These are phyloP conservation scores for Rhamphomyia laevipes DNA, from an alignment of 2,888 invertebrate genomes.

Conservation along the genomic window DNA sequence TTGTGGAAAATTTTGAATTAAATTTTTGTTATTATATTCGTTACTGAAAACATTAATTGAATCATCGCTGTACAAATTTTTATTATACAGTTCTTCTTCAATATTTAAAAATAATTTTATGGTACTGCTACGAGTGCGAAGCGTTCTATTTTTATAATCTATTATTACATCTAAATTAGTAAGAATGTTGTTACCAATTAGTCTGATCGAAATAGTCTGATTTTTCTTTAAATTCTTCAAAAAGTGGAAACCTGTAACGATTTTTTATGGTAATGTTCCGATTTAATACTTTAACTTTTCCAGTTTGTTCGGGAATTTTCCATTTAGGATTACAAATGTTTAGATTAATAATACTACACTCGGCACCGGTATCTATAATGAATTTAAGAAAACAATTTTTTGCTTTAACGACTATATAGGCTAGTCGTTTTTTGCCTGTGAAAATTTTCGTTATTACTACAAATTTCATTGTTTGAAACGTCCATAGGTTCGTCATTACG, in stretches of 20 bases:
- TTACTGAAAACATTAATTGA: not conserved
- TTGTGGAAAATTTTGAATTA: not conserved
- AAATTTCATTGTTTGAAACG: not conserved
- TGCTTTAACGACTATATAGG: slow-evolving; percentile 5
- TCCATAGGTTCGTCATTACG: slow-evolving; percentile 2
- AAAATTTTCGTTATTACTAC: not conserved
- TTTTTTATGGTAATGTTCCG: not conserved
- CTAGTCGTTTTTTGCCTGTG: not conserved
- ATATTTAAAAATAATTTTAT: not conserved
- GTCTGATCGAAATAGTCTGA: not conserved
- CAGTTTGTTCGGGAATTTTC: slow-evolving; percentile 2
- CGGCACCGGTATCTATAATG: slow-evolving; percentile 5
- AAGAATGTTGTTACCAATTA: slow-evolving; percentile 8
- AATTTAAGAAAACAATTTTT: not conserved
- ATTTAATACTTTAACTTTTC: not conserved
- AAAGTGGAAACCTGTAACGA: slow-evolving; percentile 5
- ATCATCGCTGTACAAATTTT: too few species aligned
- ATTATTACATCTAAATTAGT: not conserved
- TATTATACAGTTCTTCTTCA: not conserved
- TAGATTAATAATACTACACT: slow-evolving; percentile 6
- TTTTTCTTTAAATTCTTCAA: slow-evolving; percentile 1
- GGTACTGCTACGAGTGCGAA: not conserved
- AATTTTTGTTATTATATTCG: not conserved
- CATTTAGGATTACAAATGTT: slow-evolving; percentile 1
- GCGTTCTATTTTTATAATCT: not conserved